These are phyloP conservation scores for Nymphalis polychloros DNA, from an alignment of 2,888 invertebrate species.

Conservation along the genomic window DNA sequence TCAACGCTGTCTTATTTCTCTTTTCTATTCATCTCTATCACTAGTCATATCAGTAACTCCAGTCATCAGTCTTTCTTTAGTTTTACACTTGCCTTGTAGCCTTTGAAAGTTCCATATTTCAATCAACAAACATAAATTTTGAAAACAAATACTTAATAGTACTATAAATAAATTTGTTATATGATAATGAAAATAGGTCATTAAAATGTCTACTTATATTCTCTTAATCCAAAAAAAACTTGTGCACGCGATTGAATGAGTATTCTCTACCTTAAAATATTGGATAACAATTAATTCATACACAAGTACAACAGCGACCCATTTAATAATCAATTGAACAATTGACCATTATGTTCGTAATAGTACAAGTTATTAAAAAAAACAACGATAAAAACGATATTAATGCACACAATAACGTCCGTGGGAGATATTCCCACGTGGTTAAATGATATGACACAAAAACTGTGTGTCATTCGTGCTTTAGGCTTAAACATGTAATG, in stretches of 20 bases:
- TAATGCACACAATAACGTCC: constrained; percentile 59
- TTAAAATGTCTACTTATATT: background rate
- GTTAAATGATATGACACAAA: constrained; percentile 47
- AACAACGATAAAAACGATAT: constrained; percentile 60
- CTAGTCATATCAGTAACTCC: no score
- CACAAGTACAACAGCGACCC: constrained; percentile 45
- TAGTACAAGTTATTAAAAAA: constrained; percentile 66
- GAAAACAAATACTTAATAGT: no score
- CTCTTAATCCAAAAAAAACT: background rate
- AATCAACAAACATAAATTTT: no score
- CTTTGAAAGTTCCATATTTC: no score
- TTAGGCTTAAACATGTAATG: constrained; percentile 39
- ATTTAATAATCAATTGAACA: constrained; percentile 67
- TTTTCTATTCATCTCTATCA: no score
- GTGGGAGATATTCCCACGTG: constrained; percentile 72
- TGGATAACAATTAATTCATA: constrained; percentile 7
- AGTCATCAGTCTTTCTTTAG: no score
- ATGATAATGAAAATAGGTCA: no score
- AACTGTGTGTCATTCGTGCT: constrained; percentile 47
- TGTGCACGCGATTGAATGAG: background rate
- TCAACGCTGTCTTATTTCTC: no score
- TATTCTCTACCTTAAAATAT: background rate
- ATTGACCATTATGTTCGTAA: constrained; percentile 77
- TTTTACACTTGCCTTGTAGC: no score
- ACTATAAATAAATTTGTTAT: no score